Evolutionary conservation across 1,140 invertebrate genomes (phyloP), one percentile per base, ranked within the genome.

Genomic region (Dufourea novaeangliae): DNA sequence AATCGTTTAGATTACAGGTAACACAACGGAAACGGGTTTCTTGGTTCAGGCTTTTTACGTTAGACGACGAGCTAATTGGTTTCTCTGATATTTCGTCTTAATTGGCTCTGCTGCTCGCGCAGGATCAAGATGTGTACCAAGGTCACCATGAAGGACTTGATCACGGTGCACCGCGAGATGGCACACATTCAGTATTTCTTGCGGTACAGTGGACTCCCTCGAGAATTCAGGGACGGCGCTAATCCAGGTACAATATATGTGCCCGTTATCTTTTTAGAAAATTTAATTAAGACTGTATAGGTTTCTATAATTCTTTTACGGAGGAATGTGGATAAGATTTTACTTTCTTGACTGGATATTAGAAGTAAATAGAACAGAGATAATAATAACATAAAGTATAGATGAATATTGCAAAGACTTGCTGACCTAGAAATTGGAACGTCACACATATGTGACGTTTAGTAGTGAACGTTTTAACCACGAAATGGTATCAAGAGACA

Each of bases 91-190:
- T 22, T 17, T 8, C 32, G 50, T 25, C 8, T 72, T 46, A 34
- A 72, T 62, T 62, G 37, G 12, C 46, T 25, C 11, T n/a, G 59
- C 10, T 12, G 34, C 34, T 27, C 29, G 11, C 7, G 12, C 41
- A 98, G 98, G 77, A 98, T 99, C 64, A 99, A 99, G 93, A 97
- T 98, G 96, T 99, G 98, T 89, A 97, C 98, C 0, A 95, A 96
- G 74, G 94, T 98, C 3, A 97, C 95, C 69, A 96, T 97, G 94
- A 96, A 96, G 71, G 97, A 98, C 90, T 92, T 99, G 50, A 95
- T 98, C 66, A 98, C 97, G 0, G 96, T 96, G 34, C 98, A 99
- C 88, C 98, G 99, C 87, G 97, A 98, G 92, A 96, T 98, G 96
- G 97, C 97, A 5, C 97, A 98, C 88, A 96, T 98, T 71, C 95